phyloP scores from a whole-genome alignment of 2,888 invertebrate genomes.

The Dryobotodes eremita region DNA sequence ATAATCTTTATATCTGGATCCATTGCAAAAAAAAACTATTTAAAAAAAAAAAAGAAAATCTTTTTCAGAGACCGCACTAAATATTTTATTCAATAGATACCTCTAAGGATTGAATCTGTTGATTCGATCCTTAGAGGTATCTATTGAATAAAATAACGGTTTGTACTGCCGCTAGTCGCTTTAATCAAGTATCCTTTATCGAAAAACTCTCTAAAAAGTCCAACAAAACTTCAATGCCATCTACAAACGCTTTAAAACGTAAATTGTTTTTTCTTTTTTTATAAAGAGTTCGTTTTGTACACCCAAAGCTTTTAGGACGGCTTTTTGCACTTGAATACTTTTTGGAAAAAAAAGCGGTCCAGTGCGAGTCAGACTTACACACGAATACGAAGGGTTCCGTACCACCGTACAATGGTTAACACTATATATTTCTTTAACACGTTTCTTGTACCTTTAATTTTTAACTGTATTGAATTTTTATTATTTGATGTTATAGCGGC shows the following conservation, averaged over 20 bases:
- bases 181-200: conserved; percentile 43
- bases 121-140: too few species aligned
- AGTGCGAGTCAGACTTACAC: not conserved
- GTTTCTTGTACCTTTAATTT: not conserved
- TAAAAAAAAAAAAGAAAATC: conserved; percentile 10
- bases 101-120: conserved; percentile 14
- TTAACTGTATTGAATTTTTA: not conserved
- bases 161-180: conserved; percentile 40
- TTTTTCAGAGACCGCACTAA: conserved; percentile 19
- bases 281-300: not conserved
- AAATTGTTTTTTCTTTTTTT: conserved; percentile 24
- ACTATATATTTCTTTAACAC: not conserved
- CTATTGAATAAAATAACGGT: conserved; percentile 1
- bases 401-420: not conserved
- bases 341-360: not conserved
- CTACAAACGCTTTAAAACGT: conserved; percentile 38
- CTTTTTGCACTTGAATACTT: conserved; percentile 25
- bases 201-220: conserved; percentile 12
- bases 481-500: not conserved
- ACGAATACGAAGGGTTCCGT: not conserved
- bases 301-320: conserved; percentile 38
- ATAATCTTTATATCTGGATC: not conserved
- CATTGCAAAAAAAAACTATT: not conserved
- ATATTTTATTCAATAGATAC: conserved; percentile 36
- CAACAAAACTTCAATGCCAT: conserved; percentile 5